These are phyloP conservation scores for Imbricaverruca yamaguchii DNA, from an alignment of 2,888 invertebrate genomes.

Conservation along the genomic window DNA sequence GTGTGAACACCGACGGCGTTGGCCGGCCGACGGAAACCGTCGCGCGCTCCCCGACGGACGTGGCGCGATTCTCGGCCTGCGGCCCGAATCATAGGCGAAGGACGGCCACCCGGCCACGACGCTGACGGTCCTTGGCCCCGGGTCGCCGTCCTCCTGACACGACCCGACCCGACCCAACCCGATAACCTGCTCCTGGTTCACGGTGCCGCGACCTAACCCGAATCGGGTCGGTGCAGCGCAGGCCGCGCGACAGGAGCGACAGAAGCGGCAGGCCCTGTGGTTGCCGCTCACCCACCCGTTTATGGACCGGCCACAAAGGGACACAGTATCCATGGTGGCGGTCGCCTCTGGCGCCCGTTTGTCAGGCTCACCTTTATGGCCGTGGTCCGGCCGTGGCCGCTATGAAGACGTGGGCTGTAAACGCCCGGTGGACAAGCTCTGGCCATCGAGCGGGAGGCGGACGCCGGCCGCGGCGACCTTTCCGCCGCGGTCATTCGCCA, in stretches of 20 bases:
- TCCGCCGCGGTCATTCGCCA: neutral
- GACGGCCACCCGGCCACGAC: neutral
- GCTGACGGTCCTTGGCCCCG: neutral
- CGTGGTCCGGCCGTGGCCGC: neutral
- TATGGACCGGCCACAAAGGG: slow-evolving; percentile 11
- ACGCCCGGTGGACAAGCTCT: neutral
- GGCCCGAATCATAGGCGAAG: too few relatives aligned
- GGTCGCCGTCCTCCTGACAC: too few relatives aligned
- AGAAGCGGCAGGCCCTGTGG: neutral
- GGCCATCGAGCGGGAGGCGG: neutral
- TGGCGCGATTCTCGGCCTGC: too few relatives aligned
- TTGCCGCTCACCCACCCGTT: neutral
- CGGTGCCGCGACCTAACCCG: neutral
- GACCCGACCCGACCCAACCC: too few relatives aligned
- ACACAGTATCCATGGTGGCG: neutral
- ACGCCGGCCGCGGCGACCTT: neutral
- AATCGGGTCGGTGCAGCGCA: neutral
- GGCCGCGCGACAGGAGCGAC: too few relatives aligned
- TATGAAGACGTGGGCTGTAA: neutral
- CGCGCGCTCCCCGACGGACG: too few relatives aligned
- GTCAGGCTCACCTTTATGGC: neutral
- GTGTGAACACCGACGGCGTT: too few relatives aligned
- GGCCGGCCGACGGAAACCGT: too few relatives aligned
- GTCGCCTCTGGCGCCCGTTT: neutral
- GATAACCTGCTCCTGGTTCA: too few relatives aligned